Base-by-base conservation (phyloP, 2,113 vertebrate genomes). In the Pachyramphus minor region DNA sequence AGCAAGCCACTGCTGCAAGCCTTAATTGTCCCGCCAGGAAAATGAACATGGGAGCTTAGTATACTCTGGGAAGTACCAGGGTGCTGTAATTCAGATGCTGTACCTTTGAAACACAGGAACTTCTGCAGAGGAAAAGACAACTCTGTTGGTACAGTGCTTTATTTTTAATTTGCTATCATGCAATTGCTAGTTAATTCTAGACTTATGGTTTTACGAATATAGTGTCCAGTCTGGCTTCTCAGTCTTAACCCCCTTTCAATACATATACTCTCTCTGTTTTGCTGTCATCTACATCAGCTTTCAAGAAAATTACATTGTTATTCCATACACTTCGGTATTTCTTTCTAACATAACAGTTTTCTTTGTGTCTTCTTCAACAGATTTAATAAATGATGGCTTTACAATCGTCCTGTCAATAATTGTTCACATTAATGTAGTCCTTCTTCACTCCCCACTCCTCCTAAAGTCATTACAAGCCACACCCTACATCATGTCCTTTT, bases 11-110 rank as follows among this genome's bases (percentile, higher is more conserved):
- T 35, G 39, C 8, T 35, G 39, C 0, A 0, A 75, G 20, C 19
- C 88, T 68, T 66, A 49, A 31, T 86, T 86, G 86, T 91, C 80
- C 47, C 33, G 50, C 58, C 49, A 60, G 60, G 82, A 71, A 89
- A 87, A 79, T 30, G 33, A 88, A 71, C 9, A 12, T 17, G 39
- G 31, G 33, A 63, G 19, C 14, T 75, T 50, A 78, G 53, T 1
- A 11, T 62, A 69, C 52, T 76, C 47, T 39, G 64, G 42, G 35
- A 79, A 93, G 71, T 58, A 71, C 30, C 21, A 24, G 3, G 15
- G 53, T 69, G 41, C 62, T 58, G 39, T 39, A 74, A 89, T 53
- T 78, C 41, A 63, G 44, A 60, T 75, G 66, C 27, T 21, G 9
- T 53, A 62, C 14, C 49, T 75, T 35, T 69, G 64, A 76, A 87